Conservation (phyloP, 2,797 vertebrate species). For the Philypnodon macrostomus region DNA sequence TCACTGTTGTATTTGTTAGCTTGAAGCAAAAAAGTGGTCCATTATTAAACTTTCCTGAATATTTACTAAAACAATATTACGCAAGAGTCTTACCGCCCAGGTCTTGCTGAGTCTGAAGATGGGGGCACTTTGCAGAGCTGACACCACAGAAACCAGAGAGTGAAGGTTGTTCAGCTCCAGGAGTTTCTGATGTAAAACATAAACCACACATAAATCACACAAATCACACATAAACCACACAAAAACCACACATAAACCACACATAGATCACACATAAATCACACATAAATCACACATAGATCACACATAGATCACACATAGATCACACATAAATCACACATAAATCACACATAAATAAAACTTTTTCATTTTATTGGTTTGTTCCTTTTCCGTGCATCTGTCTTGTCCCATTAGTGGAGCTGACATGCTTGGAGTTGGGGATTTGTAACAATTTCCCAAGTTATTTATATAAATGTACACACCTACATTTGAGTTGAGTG, state of each 20-base stretch:
- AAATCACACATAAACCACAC: neutral
- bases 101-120: constrained; percentile 96
- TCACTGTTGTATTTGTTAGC: too few relatives aligned
- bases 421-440: neutral
- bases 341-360: neutral
- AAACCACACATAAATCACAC: neutral
- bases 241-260: neutral
- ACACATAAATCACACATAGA: neutral
- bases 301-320: neutral
- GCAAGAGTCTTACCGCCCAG: constrained; percentile 88
- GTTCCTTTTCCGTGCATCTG: neutral
- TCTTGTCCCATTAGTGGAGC: neutral
- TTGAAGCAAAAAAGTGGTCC: too few relatives aligned
- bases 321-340: neutral
- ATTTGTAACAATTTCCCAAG: neutral
- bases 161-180: constrained; percentile 94
- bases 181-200: constrained; percentile 81
- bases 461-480: neutral
- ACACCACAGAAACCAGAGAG: constrained; percentile 93
- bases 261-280: neutral
- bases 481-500: neutral
- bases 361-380: neutral
- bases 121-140: constrained; percentile 91
- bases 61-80: neutral
- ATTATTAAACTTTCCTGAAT: neutral